phyloP scores from a whole-genome alignment of 2,113 vertebrate genomes.

The Addax nasomaculatus region DNA sequence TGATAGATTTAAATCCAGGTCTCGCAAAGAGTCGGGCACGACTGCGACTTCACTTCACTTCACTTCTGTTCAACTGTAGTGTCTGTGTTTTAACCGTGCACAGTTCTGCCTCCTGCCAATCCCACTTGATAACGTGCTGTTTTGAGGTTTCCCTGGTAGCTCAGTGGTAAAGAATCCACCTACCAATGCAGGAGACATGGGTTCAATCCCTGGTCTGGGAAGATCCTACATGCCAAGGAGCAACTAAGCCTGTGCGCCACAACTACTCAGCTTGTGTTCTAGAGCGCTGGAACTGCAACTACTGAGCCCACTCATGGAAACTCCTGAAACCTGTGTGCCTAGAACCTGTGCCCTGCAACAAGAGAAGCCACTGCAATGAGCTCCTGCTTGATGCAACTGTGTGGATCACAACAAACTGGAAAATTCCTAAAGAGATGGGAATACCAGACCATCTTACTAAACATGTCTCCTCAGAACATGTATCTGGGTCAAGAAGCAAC shows the following conservation, averaged over 20 bases:
- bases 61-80: not conserved
- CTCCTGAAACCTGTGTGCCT: not conserved
- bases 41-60: no score
- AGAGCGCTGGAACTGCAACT: not conserved
- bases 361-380: not conserved
- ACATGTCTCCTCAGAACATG: not conserved
- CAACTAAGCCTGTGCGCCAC: not conserved
- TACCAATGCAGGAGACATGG: not conserved
- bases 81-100: not conserved
- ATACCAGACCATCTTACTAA: not conserved
- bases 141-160: not conserved
- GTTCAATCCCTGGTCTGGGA: not conserved
- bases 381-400: not conserved
- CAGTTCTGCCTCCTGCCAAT: not conserved
- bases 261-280: not conserved
- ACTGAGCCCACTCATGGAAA: not conserved
- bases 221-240: not conserved
- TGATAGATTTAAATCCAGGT: not conserved
- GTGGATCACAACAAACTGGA: not conserved
- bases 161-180: not conserved
- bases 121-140: not conserved
- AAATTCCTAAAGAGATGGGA: not conserved
- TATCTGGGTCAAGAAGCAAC: not conserved
- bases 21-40: no score
- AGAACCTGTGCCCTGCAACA: not conserved